Evolutionary conservation across 2,797 vertebrate species (phyloP).

Genomic region (Phrynocephalus forsythii): DNA sequence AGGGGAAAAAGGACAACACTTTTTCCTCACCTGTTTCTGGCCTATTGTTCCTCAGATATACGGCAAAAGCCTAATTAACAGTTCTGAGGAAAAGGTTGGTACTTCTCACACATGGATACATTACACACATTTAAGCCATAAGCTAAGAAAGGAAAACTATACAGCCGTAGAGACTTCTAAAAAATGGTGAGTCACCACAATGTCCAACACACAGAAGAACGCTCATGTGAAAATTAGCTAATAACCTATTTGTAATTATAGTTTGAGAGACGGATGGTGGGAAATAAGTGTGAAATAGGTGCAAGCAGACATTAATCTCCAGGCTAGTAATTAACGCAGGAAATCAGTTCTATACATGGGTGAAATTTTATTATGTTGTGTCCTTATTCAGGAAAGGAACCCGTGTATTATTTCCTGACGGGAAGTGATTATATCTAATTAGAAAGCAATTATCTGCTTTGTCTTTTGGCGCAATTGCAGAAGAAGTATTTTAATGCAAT

Average conservation of each 20-base stretch:
- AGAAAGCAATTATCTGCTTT: conserved; percentile 42
- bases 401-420: conserved; percentile 44
- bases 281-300: conserved; percentile 63
- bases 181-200: conserved; percentile 53
- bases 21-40: too few relatives aligned
- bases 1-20: too few relatives aligned
- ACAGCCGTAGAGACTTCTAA: conserved; percentile 65
- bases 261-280: conserved; percentile 59
- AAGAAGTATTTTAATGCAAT: conserved; percentile 28
- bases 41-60: too few relatives aligned
- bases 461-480: conserved; percentile 31
- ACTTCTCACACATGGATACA: not conserved
- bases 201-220: conserved; percentile 67
- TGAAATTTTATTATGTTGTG: conserved; percentile 61
- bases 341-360: conserved; percentile 72
- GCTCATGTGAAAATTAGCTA: conserved; percentile 64
- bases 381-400: conserved; percentile 47
- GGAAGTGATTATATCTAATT: conserved; percentile 49
- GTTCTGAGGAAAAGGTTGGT: conserved; percentile 42
- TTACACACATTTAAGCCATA: accelerated
- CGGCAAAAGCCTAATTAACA: conserved; percentile 43
- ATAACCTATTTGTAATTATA: conserved; percentile 67
- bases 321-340: conserved; percentile 69
- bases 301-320: conserved; percentile 70
- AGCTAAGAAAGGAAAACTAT: conserved; percentile 65